phyloP scores from a whole-genome alignment of 2,888 invertebrate species.

The Cryptocephalus primarius region DNA sequence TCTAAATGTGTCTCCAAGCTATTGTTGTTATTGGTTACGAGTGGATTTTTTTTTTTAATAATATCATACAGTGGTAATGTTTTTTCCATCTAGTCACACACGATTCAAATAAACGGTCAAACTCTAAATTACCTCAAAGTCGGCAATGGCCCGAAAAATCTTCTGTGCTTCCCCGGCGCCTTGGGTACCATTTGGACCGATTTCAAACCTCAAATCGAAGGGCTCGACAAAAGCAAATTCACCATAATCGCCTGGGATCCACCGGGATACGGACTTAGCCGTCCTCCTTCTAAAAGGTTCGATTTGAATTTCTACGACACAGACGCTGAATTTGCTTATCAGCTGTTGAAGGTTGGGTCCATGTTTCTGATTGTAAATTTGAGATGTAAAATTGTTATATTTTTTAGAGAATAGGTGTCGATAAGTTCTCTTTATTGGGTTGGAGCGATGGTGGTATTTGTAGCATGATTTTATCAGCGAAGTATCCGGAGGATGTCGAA shows the following conservation, averaged over 20 bases:
- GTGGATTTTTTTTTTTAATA: too few species aligned
- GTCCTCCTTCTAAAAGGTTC: slow-evolving; percentile 67
- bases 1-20: too few species aligned
- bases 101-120: slow-evolving; percentile 48
- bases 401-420: slow-evolving; percentile 47
- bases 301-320: slow-evolving; percentile 56
- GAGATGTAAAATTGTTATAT: background rate
- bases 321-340: slow-evolving; percentile 61
- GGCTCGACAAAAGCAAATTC: slow-evolving; percentile 49
- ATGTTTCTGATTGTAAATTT: background rate
- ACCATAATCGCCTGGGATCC: slow-evolving; percentile 73
- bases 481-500: slow-evolving; percentile 51
- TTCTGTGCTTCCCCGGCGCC: slow-evolving; percentile 71
- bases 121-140: slow-evolving; percentile 52
- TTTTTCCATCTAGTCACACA: slow-evolving; percentile 43
- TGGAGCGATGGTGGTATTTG: slow-evolving; percentile 87
- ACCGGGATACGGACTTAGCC: slow-evolving; percentile 76
- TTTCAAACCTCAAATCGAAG: slow-evolving; percentile 66
- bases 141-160: slow-evolving; percentile 47
- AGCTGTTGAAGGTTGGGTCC: slow-evolving; percentile 56
- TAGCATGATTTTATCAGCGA: slow-evolving; percentile 64
- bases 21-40: too few species aligned
- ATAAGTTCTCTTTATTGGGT: slow-evolving; percentile 67
- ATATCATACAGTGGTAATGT: too few species aligned
- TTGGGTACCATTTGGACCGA: slow-evolving; percentile 74